Evolutionary conservation across 2,888 invertebrate species (phyloP), one percentile per base, ranked within the genome.

Genomic region (Synanthedon tipuliformis): DNA sequence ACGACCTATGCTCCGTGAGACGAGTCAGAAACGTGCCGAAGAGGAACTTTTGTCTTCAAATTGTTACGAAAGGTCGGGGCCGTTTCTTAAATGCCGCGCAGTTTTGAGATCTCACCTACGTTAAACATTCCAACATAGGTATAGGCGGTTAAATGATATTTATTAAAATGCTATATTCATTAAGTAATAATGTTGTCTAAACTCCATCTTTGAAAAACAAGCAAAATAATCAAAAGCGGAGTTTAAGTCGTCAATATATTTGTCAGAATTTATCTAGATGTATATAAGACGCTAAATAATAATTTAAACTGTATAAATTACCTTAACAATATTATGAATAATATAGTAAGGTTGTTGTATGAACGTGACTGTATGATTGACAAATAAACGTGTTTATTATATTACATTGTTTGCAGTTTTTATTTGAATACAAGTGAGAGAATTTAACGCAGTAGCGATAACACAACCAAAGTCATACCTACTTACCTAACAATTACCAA

Each of bases 301-400:
- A 62, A 57, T 61, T 60, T 65, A 58, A 58, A 54, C 51, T 57
- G 57, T 66, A 60, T 45, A 45, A 45, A 45, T 45, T 45, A 45
- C 45, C 45, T 45, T 13, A 11, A 62, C 61, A 57, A 59, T 64
- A 69, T 69, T 73, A 65, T 71, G 72, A 73, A 67, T 71, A 71
- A 75, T 64, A 68, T 62, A 64, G 75, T 74, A 70, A 69, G 79
- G 58, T 61, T 74, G 79, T 71, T 61, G 73, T 59, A 66, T 73
- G 73, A 64, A 71, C 68, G 76, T 71, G 75, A 69, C 64, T 64
- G 71, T 63, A 65, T 67, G 65, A 74, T 68, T 71, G 73, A 69
- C 61, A 74, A 83, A 84, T 85, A 87, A 85, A 85, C 76, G 78
- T 82, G 81, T 78, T 78, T 81, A 76, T 75, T 74, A 70, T 71